phyloP scores from a whole-genome alignment of 2,888 invertebrate genomes.

The Nymphalis urticae region DNA sequence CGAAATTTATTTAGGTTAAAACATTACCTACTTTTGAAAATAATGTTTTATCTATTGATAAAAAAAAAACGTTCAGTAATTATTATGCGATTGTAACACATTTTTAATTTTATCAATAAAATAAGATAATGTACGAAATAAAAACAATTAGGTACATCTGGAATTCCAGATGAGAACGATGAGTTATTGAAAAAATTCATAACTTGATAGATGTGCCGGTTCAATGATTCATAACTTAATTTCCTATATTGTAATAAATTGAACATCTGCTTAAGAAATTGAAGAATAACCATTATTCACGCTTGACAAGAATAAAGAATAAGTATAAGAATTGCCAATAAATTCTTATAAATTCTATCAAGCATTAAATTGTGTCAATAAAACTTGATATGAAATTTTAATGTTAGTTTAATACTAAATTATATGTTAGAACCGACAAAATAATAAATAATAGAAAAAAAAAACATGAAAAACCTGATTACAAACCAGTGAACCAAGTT shows the following conservation, averaged over 20 bases:
- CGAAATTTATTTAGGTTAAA: too few relatives aligned
- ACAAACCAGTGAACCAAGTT: slow-evolving; percentile 14
- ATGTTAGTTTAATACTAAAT: background rate
- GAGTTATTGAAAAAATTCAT: background rate
- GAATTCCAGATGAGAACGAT: too few relatives aligned
- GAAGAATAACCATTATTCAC: slow-evolving; percentile 17
- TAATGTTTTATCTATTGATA: too few relatives aligned
- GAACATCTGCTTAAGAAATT: slow-evolving; percentile 18
- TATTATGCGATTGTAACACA: too few relatives aligned
- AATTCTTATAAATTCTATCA: too few relatives aligned
- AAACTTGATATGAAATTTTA: too few relatives aligned
- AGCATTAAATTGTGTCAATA: too few relatives aligned
- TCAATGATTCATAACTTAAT: slow-evolving; percentile 3
- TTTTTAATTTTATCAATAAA: too few relatives aligned
- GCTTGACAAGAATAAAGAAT: slow-evolving; percentile 8
- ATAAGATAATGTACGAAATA: background rate
- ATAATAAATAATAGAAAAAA: slow-evolving; percentile 1
- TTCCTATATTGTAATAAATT: background rate
- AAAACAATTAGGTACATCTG: background rate
- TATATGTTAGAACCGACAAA: background rate
- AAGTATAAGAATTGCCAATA: background rate
- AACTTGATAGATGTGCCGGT: background rate
- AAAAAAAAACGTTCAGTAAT: too few relatives aligned
- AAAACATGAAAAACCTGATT: slow-evolving; percentile 6
- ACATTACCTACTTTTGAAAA: too few relatives aligned